phyloP scores from a whole-genome alignment of 2,113 vertebrate species.

The Crotalus helleri region DNA sequence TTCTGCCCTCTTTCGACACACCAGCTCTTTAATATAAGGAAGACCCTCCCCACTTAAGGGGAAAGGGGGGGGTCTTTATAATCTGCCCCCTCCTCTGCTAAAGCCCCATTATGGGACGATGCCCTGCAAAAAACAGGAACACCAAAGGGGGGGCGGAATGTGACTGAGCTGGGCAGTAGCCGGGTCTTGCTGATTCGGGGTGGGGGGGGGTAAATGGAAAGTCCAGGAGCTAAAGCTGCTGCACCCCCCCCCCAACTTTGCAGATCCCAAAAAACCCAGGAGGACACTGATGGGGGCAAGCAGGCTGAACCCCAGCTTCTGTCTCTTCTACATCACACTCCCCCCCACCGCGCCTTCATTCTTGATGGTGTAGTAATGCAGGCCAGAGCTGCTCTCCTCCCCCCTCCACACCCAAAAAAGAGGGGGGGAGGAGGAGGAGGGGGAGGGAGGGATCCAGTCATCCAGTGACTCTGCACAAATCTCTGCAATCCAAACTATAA shows the following conservation, averaged over 20 bases:
- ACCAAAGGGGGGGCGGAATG: accelerated
- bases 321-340: too few relatives aligned
- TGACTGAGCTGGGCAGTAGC: not conserved
- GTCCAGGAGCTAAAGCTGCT: not conserved
- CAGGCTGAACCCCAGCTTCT: too few relatives aligned
- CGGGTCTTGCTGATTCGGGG: not conserved
- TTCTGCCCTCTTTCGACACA: not conserved
- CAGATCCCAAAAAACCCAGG: not conserved
- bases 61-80: not conserved
- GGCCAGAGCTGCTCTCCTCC: not conserved
- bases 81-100: not conserved
- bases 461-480: constrained; percentile 66
- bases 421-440: not conserved
- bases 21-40: not conserved
- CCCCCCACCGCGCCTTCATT: not conserved
- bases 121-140: not conserved
- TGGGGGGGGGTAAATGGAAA: not conserved
- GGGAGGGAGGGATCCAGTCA: constrained; percentile 25
- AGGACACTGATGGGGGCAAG: not conserved
- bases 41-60: too few relatives aligned
- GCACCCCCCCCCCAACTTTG: not conserved
- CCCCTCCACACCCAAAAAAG: not conserved
- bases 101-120: not conserved
- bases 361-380: not conserved
- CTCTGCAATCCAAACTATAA: not conserved